phyloP scores from a whole-genome alignment of 2,888 invertebrate species.

The Microplitis manilae region DNA sequence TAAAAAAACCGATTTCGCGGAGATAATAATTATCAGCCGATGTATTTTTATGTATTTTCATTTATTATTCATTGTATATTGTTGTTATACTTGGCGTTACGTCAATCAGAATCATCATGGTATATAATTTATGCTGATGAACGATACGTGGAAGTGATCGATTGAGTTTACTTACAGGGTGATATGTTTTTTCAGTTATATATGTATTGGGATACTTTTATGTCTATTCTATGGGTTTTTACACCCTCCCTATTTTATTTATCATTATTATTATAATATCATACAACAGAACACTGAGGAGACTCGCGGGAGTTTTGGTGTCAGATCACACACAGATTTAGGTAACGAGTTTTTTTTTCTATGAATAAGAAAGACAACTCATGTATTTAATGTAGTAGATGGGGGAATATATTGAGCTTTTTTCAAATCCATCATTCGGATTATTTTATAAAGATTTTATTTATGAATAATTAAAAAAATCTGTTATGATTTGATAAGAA shows the following conservation, averaged over 20 bases:
- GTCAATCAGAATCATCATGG: constrained; percentile 39
- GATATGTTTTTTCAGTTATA: background rate
- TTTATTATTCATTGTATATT: constrained; percentile 1
- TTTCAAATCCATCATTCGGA: constrained; percentile 50
- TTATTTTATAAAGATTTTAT: background rate
- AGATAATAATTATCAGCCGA: background rate
- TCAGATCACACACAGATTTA: background rate
- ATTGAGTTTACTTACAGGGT: constrained; percentile 35
- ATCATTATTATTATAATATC: constrained; percentile 18
- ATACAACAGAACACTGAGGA: background rate
- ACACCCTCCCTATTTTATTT: constrained; percentile 13
- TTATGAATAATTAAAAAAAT: background rate
- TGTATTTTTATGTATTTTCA: background rate
- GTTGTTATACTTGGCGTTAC: constrained; percentile 10
- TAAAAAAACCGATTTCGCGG: too few relatives aligned
- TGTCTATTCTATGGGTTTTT: constrained; percentile 23
- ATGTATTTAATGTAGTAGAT: constrained; percentile 47
- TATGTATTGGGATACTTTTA: constrained; percentile 7
- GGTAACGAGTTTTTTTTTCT: constrained; percentile 39
- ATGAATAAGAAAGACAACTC: constrained; percentile 39
- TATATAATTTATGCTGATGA: constrained; percentile 19
- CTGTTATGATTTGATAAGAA: background rate
- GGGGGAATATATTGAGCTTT: constrained; percentile 41
- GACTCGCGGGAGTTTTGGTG: background rate
- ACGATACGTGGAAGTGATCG: constrained; percentile 34